A percentile compares a stretch with the other conserved stretches of the same genome.
phyloP scores from a whole-genome alignment of 2,113 vertebrate species.

The Alethe diademata region DNA sequence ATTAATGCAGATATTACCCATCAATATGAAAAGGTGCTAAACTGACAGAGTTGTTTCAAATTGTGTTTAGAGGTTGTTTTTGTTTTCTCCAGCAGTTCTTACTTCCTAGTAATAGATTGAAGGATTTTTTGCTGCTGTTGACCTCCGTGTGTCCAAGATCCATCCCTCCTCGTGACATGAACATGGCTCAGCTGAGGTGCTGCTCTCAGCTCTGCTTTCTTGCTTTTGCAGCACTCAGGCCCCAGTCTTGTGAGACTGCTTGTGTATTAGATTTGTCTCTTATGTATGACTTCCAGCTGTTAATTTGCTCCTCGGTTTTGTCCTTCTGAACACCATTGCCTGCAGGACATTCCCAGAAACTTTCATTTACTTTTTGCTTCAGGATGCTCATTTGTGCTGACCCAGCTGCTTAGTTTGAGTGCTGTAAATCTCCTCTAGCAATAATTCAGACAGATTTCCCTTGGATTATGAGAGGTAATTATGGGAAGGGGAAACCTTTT shows the following conservation, averaged over 20 bases:
- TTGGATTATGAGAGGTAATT: neutral
- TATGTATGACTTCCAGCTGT: neutral
- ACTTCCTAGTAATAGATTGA: neutral
- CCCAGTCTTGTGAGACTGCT: neutral
- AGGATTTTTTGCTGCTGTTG: neutral
- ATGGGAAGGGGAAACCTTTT: neutral
- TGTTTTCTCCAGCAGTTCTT: neutral
- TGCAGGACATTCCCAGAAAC: neutral
- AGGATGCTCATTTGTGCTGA: neutral
- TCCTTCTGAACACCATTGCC: neutral
- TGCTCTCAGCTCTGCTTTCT: neutral
- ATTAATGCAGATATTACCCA: neutral
- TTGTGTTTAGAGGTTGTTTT: neutral
- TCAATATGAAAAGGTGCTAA: neutral
- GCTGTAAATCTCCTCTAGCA: neutral
- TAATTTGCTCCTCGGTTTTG: neutral
- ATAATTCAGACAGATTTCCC: neutral
- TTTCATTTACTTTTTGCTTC: neutral
- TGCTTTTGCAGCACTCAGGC: neutral
- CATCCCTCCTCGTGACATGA: neutral
- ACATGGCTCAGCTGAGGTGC: neutral
- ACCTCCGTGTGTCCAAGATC: accelerated
- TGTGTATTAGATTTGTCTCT: neutral
- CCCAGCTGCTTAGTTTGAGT: neutral
- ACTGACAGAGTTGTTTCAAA: neutral